Base-by-base conservation (phyloP, 2,888 invertebrate genomes). In the Parnassius apollo region DNA sequence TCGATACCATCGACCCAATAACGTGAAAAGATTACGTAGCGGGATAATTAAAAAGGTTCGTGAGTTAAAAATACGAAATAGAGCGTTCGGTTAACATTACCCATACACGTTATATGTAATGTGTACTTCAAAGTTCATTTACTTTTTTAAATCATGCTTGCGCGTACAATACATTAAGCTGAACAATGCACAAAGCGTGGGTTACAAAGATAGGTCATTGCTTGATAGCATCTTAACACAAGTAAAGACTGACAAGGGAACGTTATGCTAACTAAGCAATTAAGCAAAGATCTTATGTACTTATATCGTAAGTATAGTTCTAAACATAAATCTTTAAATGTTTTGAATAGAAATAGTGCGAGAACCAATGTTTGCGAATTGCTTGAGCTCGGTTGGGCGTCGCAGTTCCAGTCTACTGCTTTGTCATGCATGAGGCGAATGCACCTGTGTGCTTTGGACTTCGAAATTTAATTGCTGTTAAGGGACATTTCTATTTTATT, bases 1-100 rank as follows among this genome's bases (percentile, higher is more conserved):
- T 82, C 77, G 77, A 74, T 70, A 80, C 75, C 77, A 79, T 85
- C 81, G 87, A 83, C 85, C 85, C 75, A 80, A 85, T 87, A 84
- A 81, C 78, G 83, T 79, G 68, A 72, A 66, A 68, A 66, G 81
- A 82, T 86, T 85, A 82, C 77, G 73, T 72, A 78, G 76, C 68
- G 77, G 73, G 71, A 75, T 82, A 85, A 84, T 86, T 83, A 85
- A 85, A 75, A 75, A 77, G 61, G 50, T 66, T 63, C 64, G 53
- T 65, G 59, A 54, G 62, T 66, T 74, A 68, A 69, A 75, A 70
- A 73, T 73, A 73, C 69, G 25, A 48, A 56, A 57, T 52, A 65
- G 59, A 54, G 55, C 54, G 55, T 58, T 58, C 54, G 35, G 59
- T 56, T 61, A 61, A 55, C 35, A 44, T 58, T 57, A 42, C 49